A percentile compares a stretch with the other conserved stretches of the same genome.
phyloP scores from a whole-genome alignment of 2,797 vertebrate species.

The Acrossocheilus wenchowensis region DNA sequence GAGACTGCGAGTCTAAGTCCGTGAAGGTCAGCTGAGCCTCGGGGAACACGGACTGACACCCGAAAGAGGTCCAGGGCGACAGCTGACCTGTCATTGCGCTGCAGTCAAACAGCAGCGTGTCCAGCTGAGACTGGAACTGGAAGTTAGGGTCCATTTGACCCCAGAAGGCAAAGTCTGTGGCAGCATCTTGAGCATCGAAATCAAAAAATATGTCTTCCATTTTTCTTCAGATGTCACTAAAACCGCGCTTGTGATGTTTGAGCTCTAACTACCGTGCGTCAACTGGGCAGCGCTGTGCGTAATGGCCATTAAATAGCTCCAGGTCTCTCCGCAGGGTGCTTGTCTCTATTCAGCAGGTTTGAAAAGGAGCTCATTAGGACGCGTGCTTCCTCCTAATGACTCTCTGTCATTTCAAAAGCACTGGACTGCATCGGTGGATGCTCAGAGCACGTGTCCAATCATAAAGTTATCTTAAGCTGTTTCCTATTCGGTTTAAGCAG shows the following conservation, averaged over 20 bases:
- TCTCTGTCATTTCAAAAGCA: slow-evolving; percentile 69
- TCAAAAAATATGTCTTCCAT: slow-evolving; percentile 78
- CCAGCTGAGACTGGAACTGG: slow-evolving; percentile 73
- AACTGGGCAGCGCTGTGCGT: slow-evolving; percentile 33
- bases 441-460: slow-evolving; percentile 76
- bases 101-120: slow-evolving; percentile 73
- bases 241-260: neutral
- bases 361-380: slow-evolving; percentile 75
- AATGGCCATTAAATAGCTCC: slow-evolving; percentile 75
- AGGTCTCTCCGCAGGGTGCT: slow-evolving; percentile 65
- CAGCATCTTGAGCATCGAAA: slow-evolving; percentile 70
- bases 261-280: neutral
- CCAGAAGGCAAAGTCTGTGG: slow-evolving; percentile 76
- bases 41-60: slow-evolving; percentile 69
- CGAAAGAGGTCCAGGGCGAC: slow-evolving; percentile 70
- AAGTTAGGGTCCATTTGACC: slow-evolving; percentile 69
- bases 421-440: slow-evolving; percentile 73
- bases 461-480: slow-evolving; percentile 72
- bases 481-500: slow-evolving; percentile 61
- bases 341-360: slow-evolving; percentile 66
- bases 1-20: slow-evolving; percentile 69
- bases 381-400: slow-evolving; percentile 66
- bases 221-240: slow-evolving; percentile 8
- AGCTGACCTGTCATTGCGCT: slow-evolving; percentile 62
- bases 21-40: slow-evolving; percentile 71